Conservation (phyloP, 2,888 invertebrate genomes). For the Eupsilia transversa region DNA sequence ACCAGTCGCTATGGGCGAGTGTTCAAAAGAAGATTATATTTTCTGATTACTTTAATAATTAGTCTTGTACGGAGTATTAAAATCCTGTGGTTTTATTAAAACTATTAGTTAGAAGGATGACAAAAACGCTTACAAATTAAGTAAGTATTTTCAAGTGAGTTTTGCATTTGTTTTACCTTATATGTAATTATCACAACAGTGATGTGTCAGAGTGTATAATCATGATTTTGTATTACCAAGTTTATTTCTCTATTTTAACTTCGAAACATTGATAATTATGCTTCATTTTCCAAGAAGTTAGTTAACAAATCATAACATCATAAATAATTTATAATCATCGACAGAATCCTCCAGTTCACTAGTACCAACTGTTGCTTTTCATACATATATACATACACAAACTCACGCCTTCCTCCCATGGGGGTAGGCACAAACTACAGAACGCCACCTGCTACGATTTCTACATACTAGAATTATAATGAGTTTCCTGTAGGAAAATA, state of each 20-base stretch:
- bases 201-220: too few relatives aligned
- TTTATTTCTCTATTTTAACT: not conserved
- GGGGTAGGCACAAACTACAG: not conserved
- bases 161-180: not conserved
- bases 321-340: not conserved
- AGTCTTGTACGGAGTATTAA: not conserved
- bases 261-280: not conserved
- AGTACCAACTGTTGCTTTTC: not conserved
- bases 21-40: constrained; percentile 30
- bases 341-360: not conserved
- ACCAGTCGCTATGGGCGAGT: constrained; percentile 15
- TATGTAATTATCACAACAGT: not conserved
- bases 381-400: not conserved
- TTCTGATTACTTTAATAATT: constrained; percentile 6
- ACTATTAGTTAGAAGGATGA: not conserved
- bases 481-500: not conserved
- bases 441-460: not conserved
- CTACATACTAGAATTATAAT: not conserved
- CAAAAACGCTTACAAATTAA: not conserved
- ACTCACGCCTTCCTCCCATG: not conserved
- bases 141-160: not conserved
- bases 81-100: not conserved
- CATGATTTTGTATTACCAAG: not conserved
- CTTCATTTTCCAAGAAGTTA: not conserved
- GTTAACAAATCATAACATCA: not conserved